Base-by-base conservation (phyloP, 2,888 invertebrate species). In the Drosophila vallismaia region DNA sequence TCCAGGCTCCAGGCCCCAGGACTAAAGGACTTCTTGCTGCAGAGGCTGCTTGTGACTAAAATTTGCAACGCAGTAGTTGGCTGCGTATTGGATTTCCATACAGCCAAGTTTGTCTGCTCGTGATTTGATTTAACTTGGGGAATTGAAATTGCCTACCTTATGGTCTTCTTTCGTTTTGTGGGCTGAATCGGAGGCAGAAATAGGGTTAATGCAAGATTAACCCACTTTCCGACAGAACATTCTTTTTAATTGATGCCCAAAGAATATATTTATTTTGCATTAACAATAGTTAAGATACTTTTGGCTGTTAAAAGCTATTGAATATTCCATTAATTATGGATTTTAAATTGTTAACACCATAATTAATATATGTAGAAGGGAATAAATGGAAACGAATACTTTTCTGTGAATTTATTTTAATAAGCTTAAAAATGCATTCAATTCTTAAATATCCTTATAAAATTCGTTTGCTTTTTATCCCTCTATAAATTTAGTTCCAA, bases 41-140 rank as follows among this genome's bases (percentile, higher is more conserved):
- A 12, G n/a, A 8, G 14, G 53, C 45, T 26, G 40, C 75, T 58
- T 52, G 52, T 67, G 64, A 67, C 54, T 66, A 33, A 33, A 51
- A 55, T 71, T 55, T 53, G 38, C 45, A 48, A 49, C 36, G 44
- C 50, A 38, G 56, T 44, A 46, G 53, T 56, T 48, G 57, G 45
- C 56, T 53, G 53, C 52, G 64, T 71, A 50, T 53, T 45, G 49
- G 42, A 60, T 60, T 53, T 66, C 59, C 51, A 68, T 51, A 14
- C 14, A 28, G 29, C 58, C 57, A 49, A 24, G 45, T 51, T 58
- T 66, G 67, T 45, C 66, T 46, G 64, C 14, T 40, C 26, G 14
- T 60, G 60, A 62, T 60, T 48, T 62, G 26, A 26, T 60, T 31
- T 52, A 57, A 24, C 29, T 9, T 26, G 59, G 24, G 38, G 40